Evolutionary conservation across 2,888 invertebrate species (phyloP).

Genomic region (Polymixis flavicincta): DNA sequence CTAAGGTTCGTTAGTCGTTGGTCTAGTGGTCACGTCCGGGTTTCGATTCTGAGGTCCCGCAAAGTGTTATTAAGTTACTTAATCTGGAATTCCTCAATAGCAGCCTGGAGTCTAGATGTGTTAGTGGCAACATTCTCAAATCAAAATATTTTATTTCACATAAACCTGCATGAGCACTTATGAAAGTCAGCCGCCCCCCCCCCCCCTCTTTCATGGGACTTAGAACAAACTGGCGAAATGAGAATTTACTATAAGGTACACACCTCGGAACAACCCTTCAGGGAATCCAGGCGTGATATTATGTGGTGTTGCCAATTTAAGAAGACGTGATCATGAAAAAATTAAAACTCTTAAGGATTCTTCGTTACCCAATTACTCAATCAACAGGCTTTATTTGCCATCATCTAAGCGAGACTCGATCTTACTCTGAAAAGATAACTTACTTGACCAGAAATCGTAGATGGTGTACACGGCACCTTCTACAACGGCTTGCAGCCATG

Average conservation of each 20-base stretch:
- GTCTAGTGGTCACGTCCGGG: no score
- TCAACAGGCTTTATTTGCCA: background rate
- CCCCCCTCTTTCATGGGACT: background rate
- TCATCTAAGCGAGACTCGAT: background rate
- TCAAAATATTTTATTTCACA: no score
- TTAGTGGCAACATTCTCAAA: background rate
- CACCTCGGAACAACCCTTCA: background rate
- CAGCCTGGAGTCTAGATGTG: background rate
- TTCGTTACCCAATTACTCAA: background rate
- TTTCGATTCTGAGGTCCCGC: no score
- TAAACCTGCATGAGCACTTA: no score
- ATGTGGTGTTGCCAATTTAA: background rate
- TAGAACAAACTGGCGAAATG: background rate
- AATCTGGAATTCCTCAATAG: background rate
- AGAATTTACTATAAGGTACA: background rate
- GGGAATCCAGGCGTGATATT: background rate
- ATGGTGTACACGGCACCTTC: constrained; percentile 86
- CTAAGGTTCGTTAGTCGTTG: background rate
- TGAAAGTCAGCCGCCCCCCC: no score
- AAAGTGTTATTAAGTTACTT: no score
- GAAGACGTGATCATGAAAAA: background rate
- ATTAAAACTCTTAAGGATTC: background rate
- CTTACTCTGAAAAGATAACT: constrained; percentile 53
- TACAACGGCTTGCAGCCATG: constrained; percentile 86
- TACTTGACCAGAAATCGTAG: constrained; percentile 87